Evolutionary conservation across 2,113 vertebrate genomes (phyloP).

Genomic region (Macquaria australasica): DNA sequence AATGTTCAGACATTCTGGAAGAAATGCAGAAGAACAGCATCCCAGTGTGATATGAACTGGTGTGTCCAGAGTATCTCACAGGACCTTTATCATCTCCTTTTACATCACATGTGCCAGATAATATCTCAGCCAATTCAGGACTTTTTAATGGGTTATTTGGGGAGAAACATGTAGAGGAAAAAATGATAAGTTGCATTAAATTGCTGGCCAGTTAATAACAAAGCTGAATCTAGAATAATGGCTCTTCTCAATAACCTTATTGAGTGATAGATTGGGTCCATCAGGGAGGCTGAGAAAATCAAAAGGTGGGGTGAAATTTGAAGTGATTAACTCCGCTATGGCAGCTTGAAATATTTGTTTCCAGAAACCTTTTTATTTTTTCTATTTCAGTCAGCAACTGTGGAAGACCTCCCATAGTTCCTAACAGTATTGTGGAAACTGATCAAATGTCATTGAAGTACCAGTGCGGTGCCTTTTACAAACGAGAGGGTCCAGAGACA

Average conservation of each 20-base stretch:
- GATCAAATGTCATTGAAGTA: accelerated
- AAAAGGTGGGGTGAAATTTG: background rate
- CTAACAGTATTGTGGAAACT: accelerated
- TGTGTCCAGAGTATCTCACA: background rate
- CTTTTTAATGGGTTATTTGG: background rate
- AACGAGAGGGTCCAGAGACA: background rate
- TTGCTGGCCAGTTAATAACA: background rate
- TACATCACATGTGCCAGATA: background rate
- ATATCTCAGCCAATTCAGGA: too few relatives aligned
- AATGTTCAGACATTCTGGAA: background rate
- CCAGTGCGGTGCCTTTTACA: background rate
- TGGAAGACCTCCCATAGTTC: accelerated
- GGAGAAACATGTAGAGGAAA: background rate
- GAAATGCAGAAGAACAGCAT: background rate
- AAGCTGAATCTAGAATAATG: background rate
- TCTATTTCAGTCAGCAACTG: slow-evolving; percentile 42
- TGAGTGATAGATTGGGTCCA: background rate
- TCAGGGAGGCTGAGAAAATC: background rate
- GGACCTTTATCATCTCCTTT: background rate
- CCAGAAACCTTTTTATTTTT: background rate
- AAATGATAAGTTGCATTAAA: background rate
- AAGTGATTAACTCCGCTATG: background rate
- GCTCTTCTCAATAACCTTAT: background rate
- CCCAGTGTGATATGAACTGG: background rate
- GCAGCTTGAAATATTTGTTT: background rate